Evolutionary conservation across 2,113 vertebrate species (phyloP).

Genomic region (Tetraodon nigroviridis): DNA sequence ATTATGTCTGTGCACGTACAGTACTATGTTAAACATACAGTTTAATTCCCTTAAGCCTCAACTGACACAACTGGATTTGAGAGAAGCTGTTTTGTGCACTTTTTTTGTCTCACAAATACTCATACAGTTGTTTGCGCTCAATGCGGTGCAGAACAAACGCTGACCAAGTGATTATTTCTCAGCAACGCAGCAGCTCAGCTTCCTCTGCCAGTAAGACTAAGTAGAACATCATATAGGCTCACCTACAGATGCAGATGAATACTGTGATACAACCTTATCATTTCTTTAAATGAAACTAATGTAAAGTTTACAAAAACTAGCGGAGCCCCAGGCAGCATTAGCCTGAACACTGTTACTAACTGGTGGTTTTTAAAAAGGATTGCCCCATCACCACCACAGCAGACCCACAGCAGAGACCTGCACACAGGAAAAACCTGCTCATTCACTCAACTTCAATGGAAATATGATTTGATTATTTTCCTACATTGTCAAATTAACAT

Average conservation of each 20-base stretch:
- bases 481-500: slow-evolving; percentile 46
- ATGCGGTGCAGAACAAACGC: slow-evolving; percentile 11
- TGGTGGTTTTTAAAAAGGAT: neutral
- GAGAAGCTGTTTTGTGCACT: neutral
- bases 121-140: neutral
- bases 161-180: slow-evolving; percentile 33
- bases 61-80: neutral
- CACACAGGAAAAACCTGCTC: slow-evolving; percentile 51
- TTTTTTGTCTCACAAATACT: slow-evolving; percentile 7
- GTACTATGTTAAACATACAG: slow-evolving; percentile 19
- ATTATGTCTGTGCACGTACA: slow-evolving; percentile 34
- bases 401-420: neutral
- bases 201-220: slow-evolving; percentile 58
- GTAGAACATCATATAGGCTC: slow-evolving; percentile 41
- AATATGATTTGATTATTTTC: slow-evolving; percentile 59
- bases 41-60: too few species aligned
- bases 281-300: slow-evolving; percentile 29
- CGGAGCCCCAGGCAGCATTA: neutral
- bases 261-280: slow-evolving; percentile 2
- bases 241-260: slow-evolving; percentile 26
- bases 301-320: slow-evolving; percentile 14
- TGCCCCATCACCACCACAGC: neutral
- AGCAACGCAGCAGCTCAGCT: slow-evolving; percentile 18
- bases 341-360: neutral
- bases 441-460: slow-evolving; percentile 16